A percentile compares a stretch with the other conserved stretches of the same genome.
Conservation (phyloP, 1,140 invertebrate genomes). For the Lepidurus couesii region DNA sequence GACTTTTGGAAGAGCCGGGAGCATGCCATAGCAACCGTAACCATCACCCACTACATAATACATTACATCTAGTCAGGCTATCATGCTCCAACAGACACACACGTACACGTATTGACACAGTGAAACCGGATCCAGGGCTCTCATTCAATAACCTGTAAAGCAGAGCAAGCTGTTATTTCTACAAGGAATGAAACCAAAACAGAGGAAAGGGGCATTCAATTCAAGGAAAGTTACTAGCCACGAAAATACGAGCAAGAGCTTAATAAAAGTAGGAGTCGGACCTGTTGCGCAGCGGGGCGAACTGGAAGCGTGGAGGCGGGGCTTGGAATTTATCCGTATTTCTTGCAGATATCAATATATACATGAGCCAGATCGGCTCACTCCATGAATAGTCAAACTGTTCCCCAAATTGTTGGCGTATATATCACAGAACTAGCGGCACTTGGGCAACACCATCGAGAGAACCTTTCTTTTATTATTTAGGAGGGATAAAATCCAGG, state of each 20-base stretch:
- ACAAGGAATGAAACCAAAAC: too few species aligned
- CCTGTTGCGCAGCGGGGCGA: slow-evolving; percentile 1
- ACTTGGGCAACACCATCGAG: too few species aligned
- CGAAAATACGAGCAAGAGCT: background rate
- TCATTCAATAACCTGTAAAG: too few species aligned
- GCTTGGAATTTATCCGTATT: background rate
- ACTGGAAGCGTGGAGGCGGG: background rate
- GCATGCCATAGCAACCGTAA: slow-evolving; percentile 6
- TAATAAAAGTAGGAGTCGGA: background rate
- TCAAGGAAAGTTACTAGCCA: background rate
- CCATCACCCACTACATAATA: slow-evolving; percentile 18
- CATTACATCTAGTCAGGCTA: slow-evolving; percentile 8
- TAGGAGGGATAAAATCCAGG: too few species aligned
- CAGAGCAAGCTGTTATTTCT: too few species aligned
- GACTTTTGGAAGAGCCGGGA: background rate
- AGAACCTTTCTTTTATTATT: too few species aligned
- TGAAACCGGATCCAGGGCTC: too few species aligned
- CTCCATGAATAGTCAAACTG: too few species aligned
- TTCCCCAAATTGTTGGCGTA: too few species aligned
- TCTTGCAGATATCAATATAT: background rate
- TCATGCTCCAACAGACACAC: background rate
- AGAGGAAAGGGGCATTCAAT: background rate
- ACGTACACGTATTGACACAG: background rate
- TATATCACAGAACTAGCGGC: too few species aligned
- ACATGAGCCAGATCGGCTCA: too few species aligned